phyloP scores from a whole-genome alignment of 1,140 invertebrate species.

The Latrodectus geometricus region DNA sequence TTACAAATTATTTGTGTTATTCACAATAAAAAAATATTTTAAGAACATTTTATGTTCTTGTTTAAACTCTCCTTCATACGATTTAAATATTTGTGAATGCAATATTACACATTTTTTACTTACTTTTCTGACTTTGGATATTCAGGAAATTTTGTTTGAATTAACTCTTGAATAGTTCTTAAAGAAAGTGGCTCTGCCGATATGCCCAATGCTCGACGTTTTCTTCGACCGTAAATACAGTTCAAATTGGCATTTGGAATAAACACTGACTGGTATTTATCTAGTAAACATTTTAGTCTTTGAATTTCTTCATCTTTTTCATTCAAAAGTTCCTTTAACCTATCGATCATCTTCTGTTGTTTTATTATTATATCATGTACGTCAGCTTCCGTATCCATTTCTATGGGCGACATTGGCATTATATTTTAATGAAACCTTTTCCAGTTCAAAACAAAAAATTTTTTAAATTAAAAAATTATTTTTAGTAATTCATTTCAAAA shows the following conservation, averaged over 20 bases:
- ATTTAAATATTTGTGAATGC: too few relatives aligned
- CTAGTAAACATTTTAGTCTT: conserved; percentile 87
- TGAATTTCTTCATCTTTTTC: conserved; percentile 84
- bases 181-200: conserved; percentile 84
- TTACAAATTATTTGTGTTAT: too few relatives aligned
- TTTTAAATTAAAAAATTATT: too few relatives aligned
- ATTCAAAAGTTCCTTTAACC: conserved; percentile 78
- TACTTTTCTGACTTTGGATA: conserved; percentile 88
- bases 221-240: conserved; percentile 66
- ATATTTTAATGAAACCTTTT: conserved; percentile 2
- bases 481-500: neutral
- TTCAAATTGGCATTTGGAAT: conserved; percentile 68
- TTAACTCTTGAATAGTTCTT: conserved; percentile 77
- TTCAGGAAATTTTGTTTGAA: conserved; percentile 78
- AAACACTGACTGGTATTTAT: conserved; percentile 90
- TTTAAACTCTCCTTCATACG: too few relatives aligned
- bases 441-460: neutral
- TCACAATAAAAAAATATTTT: too few relatives aligned
- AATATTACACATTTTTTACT: conserved; percentile 60
- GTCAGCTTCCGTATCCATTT: conserved; percentile 62
- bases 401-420: conserved; percentile 60
- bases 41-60: too few relatives aligned
- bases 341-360: conserved; percentile 79
- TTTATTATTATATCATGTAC: conserved; percentile 72
- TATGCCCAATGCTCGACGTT: conserved; percentile 77